Evolutionary conservation across 35 echinoderm and acorn worm genomes (phyloP).

Genomic region (Strongylocentrotus purpuratus): DNA sequence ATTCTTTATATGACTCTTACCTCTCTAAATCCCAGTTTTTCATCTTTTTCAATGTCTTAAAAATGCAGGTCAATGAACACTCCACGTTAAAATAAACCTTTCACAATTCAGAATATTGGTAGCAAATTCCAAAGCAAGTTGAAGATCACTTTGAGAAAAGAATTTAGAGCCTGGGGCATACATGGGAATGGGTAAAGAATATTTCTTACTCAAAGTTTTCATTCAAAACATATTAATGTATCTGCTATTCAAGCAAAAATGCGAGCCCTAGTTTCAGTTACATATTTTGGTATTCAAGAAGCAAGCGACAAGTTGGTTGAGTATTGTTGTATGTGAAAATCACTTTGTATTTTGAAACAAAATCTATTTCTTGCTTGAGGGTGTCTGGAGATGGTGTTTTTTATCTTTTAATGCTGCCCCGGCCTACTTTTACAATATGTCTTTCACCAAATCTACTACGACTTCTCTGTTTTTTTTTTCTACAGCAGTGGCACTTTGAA

Average conservation of each 20-base stretch:
- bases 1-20: too few relatives aligned
- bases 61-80: background rate
- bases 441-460: background rate
- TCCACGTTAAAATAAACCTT: background rate
- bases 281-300: background rate
- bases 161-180: background rate
- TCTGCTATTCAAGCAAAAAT: conserved; percentile 16
- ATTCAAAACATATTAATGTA: background rate
- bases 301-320: background rate
- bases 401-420: background rate
- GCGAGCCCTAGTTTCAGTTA: background rate
- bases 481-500: too few relatives aligned
- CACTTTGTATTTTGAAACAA: conserved; percentile 1
- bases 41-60: background rate
- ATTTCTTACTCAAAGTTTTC: background rate
- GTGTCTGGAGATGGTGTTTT: background rate
- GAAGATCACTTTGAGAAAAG: conserved; percentile 3
- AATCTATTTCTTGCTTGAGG: background rate
- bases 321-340: background rate
- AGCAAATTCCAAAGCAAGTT: background rate
- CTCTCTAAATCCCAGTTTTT: too few relatives aligned
- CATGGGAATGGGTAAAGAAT: background rate
- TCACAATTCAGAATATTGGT: background rate
- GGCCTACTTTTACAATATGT: background rate
- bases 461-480: background rate